Conservation (phyloP, 2,113 vertebrate genomes). For the Anarrhichthys ocellatus region DNA sequence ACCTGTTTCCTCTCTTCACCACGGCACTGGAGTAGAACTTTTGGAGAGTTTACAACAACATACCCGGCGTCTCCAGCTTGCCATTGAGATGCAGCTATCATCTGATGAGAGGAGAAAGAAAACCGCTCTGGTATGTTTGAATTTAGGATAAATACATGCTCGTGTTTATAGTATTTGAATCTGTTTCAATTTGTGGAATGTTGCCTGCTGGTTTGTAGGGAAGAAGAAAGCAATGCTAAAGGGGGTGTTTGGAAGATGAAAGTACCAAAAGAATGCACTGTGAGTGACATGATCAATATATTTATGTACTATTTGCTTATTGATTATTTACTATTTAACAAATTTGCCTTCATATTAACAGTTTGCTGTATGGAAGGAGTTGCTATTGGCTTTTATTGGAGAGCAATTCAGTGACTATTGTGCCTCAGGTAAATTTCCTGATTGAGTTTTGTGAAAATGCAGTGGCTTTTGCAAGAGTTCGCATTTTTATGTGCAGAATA, state of each 20-base stretch:
- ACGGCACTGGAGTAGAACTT: constrained; percentile 86
- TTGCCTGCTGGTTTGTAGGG: constrained; percentile 80
- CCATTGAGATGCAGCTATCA: constrained; percentile 94
- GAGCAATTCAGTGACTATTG: constrained; percentile 95
- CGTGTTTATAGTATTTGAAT: neutral
- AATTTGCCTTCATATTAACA: constrained; percentile 65
- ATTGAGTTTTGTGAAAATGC: neutral
- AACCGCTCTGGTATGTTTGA: constrained; percentile 89
- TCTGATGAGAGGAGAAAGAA: constrained; percentile 94
- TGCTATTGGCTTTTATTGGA: constrained; percentile 94
- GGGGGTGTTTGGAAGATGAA: constrained; percentile 98
- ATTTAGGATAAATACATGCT: neutral
- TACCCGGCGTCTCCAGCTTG: constrained; percentile 89
- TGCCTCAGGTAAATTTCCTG: constrained; percentile 85
- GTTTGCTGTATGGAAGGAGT: constrained; percentile 95
- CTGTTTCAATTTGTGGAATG: neutral
- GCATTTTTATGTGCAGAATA: neutral
- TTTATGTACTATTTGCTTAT: neutral
- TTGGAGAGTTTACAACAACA: constrained; percentile 99
- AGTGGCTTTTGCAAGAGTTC: neutral
- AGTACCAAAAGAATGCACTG: constrained; percentile 93
- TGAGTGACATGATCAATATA: constrained; percentile 72
- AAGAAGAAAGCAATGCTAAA: constrained; percentile 97
- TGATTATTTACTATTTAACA: neutral
- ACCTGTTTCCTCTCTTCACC: constrained; percentile 36